Base-by-base conservation (phyloP, 2,113 vertebrate species). In the Glaucomys volans region DNA sequence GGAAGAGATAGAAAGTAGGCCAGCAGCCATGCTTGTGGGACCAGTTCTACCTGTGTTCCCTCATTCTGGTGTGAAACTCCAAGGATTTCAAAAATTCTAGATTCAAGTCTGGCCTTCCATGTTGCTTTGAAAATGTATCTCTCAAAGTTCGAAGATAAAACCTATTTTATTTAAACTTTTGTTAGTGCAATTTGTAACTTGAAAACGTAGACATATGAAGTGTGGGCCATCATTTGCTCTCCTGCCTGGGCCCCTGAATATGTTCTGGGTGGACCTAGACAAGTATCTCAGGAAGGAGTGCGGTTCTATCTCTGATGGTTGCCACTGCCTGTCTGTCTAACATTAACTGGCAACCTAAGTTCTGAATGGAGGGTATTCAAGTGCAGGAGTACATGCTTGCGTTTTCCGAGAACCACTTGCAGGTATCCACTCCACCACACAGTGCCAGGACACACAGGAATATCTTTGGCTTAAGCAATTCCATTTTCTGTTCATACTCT, bases 111-210 rank as follows among this genome's bases (percentile, higher is more conserved):
- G 5, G 20, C 1, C 42, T 52, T 93, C 22, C 3, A 50, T 86
- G 16, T 32, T 85, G 72, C 92, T 95, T 95, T 59, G 42, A 80
- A 96, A 89, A 64, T 79, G 17, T 4, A 18, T 69, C 20, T 52
- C 17, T 54, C 35, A 74, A 54, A 66, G 44, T 66, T 72, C 57
- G 40, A 94, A 26, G 20, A 66, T 71, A 71, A 91, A 82, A 83
- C 8, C 44, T 47, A 52, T 72, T 79, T 89, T 40, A 17, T 32
- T 92, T 92, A 72, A 80, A 92, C 87, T 4, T 59, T 80, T 85
- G 40, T 90, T 42, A 12, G 35, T 42, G 42, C 75, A 18, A 75
- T 71, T 67, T 35, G 81, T 69, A 82, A 59, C 5, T 14, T 95
- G 13, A 52, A 90, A 80, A 85, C 81, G 47, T 80, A 64, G 22